Evolutionary conservation across 2,113 vertebrate species (phyloP), one percentile per base, ranked within the genome.

Genomic region (Tyrannus savana): DNA sequence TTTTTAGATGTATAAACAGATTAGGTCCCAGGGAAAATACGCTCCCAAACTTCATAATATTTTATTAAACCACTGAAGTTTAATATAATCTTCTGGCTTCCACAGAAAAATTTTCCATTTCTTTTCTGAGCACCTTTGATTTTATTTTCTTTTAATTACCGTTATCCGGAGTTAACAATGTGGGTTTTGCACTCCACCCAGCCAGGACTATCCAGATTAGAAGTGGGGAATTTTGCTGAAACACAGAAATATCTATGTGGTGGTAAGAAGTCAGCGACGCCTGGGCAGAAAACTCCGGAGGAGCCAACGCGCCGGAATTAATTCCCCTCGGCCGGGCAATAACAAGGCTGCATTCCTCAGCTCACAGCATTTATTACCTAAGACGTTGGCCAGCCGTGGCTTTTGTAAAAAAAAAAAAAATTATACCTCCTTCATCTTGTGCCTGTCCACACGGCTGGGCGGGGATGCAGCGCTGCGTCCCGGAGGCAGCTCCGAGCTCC

Each of bases 111-210:
- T 37, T 52, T 93, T 94, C 96, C 95, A 93, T 95, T 94, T 76
- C 91, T 97, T 95, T 87, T 71, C 78, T 71, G 55, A 94, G 90
- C 56, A 92, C 88, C 88, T 96, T 95, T 92, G 92, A 95, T 95
- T 93, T 89, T 94, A 97, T 97, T 96, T 95, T 93, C 94, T 91
- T 96, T 96, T 96, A 95, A 97, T 96, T 96, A 95, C 19, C 3
- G 10, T 62, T 87, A 94, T 96, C 96, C 71, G 9, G 95, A 96
- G 94, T 90, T 95, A 97, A 96, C 84, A 47, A 77, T 35, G 76
- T 80, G 33, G 68, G 94, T 39, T 94, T 85, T 92, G 89, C 92
- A 52, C 91, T 93, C 95, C 93, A 95, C 95, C 94, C 95, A 93
- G 82, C 25, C 27, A 87, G 89, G 82, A 88, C 69, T 86, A 62